Base-by-base conservation (phyloP, 2,797 vertebrate genomes). In the Lepus townsendii region DNA sequence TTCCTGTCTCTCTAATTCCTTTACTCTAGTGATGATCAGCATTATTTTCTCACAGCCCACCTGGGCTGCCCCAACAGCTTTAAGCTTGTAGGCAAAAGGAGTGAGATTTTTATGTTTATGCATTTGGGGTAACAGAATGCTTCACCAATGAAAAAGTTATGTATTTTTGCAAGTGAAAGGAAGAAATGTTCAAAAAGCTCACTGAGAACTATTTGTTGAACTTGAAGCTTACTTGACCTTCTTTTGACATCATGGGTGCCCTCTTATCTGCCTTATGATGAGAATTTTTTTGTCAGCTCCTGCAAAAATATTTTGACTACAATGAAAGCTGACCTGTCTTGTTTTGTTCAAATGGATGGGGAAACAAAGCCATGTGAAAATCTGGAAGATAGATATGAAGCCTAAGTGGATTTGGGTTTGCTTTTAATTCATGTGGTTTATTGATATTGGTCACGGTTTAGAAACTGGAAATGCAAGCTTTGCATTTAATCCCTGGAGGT, bases 271-370 rank as follows among this genome's bases (percentile, higher is more conserved):
- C 76, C 94, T 93, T 90, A 93, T 91, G 88, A 96, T 95, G 97
- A 97, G 96, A 69, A 77, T 95, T 97, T 98, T 96, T 96, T 98
- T 95, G 52, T 97, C 90, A 91, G 73, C 26, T 95, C 84, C 90
- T 96, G 91, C 72, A 96, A 97, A 97, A 97, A 96, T 97, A 94
- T 97, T 98, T 97, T 97, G 96, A 93, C 0, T 91, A 2, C 91
- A 93, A 26, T 76, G 96, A 97, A 98, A 97, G 88, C 87, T 96
- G 83, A 95, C 97, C 95, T 97, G 84, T 71, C 72, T 97, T 96
- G 30, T 97, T 98, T 97, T 97, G 89, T 95, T 97, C 87, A 63
- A 38, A 93, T 88, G 71, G 80, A 95, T 96, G 97, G 96, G 94
- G 96, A 97, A 98, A 98, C 88, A 95, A 90, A 94, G 96, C 90